phyloP scores from a whole-genome alignment of 2,113 vertebrate genomes.

The Atherinomorus stipes region DNA sequence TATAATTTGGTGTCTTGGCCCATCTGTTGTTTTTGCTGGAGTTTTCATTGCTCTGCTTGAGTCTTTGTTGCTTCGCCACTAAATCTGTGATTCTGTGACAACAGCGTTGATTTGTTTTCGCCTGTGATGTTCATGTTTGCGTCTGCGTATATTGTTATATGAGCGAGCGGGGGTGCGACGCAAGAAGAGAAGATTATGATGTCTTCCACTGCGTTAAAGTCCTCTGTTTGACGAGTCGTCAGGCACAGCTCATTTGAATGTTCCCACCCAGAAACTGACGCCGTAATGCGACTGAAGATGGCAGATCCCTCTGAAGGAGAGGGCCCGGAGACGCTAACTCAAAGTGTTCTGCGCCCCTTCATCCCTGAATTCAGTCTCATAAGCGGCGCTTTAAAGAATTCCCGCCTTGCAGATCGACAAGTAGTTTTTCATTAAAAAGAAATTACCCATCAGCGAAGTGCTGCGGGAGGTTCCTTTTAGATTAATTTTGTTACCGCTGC shows the following conservation, averaged over 20 bases:
- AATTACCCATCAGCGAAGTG: conserved; percentile 61
- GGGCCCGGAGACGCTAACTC: conserved; percentile 43
- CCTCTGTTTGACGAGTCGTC: conserved; percentile 56
- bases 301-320: conserved; percentile 41
- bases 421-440: conserved; percentile 63
- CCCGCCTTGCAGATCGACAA: conserved; percentile 48
- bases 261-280: conserved; percentile 41
- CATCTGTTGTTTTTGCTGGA: conserved; percentile 73
- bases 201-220: conserved; percentile 18
- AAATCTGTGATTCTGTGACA: conserved; percentile 67
- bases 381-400: conserved; percentile 42
- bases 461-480: conserved; percentile 46
- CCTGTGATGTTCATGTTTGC: conserved; percentile 48
- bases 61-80: conserved; percentile 66
- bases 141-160: conserved; percentile 9
- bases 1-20: conserved; percentile 62
- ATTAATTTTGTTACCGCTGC: conserved; percentile 58
- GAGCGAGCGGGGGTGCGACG: conserved; percentile 9
- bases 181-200: conserved; percentile 33
- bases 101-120: conserved; percentile 35
- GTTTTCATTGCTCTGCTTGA: conserved; percentile 50
- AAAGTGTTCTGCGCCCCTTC: conserved; percentile 25
- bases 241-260: conserved; percentile 55
- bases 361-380: conserved; percentile 33
- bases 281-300: conserved; percentile 37